A percentile compares a stretch with the other conserved stretches of the same genome.
Evolutionary conservation across 2,797 vertebrate genomes (phyloP).

Genomic region (Staurois parvus): DNA sequence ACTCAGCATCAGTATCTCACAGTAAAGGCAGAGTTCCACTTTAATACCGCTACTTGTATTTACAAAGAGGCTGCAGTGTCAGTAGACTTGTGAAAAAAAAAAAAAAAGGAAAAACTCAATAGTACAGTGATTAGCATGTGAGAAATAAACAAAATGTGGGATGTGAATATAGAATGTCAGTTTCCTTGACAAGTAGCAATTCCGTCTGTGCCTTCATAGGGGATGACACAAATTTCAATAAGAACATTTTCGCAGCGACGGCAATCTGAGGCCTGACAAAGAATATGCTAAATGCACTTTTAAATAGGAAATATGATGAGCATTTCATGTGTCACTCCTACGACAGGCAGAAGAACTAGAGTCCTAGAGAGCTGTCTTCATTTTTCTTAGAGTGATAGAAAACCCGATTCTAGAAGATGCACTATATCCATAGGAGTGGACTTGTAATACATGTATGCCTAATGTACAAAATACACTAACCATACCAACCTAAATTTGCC

Average conservation of each 20-base stretch:
- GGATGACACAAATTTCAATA: conserved; percentile 15
- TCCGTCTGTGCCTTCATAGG: conserved; percentile 13
- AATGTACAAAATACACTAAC: neutral
- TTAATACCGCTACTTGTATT: neutral
- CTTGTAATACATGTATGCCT: too few relatives aligned
- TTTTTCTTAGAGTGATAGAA: neutral
- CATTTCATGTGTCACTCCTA: conserved; percentile 19
- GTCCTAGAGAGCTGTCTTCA: neutral
- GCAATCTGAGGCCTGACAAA: conserved; percentile 2
- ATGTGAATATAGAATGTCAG: conserved; percentile 20
- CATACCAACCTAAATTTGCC: neutral
- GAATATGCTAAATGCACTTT: neutral
- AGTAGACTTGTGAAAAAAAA: conserved; percentile 14
- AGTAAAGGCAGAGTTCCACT: neutral
- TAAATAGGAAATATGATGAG: neutral
- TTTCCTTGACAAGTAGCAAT: conserved; percentile 33
- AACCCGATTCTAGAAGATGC: neutral
- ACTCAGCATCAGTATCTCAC: too few relatives aligned
- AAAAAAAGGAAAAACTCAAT: neutral
- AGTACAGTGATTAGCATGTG: conserved; percentile 11
- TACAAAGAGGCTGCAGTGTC: neutral
- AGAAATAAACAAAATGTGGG: conserved; percentile 34
- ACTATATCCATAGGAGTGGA: neutral
- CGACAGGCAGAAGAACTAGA: neutral
- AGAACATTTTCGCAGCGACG: neutral